Evolutionary conservation across 2,888 invertebrate species (phyloP), one percentile per base, ranked within the genome.

Genomic region (Neoascia interrupta): DNA sequence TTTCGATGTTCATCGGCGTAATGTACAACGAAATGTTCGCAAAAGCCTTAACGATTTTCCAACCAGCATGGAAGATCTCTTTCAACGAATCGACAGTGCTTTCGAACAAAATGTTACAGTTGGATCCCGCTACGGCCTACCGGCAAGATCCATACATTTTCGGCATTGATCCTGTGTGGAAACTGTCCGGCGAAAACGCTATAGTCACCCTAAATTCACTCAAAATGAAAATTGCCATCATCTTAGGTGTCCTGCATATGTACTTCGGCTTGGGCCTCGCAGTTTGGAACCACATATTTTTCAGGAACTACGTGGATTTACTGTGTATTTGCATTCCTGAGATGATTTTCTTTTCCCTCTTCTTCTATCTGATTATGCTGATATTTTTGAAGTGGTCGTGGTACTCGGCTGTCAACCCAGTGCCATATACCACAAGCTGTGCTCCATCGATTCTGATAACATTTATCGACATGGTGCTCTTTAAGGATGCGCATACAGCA

Each of bases 21-120:
- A 95, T 99, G 79, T 99, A 99, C 91, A 99, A 99, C 89, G 99
- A 99, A 87, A 90, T 95, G 13, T 97, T 98, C 90, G 96, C 98
- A 8, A 97, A 97, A 87, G 94, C 97, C 0, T 84, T 98, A 36
- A 98, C 98, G 87, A 90, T 98, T 8, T 98, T 99, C 89, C 96
- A 96, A 0, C 95, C 96, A 0, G 91, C 94, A 58, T 99, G 98
- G 98, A 85, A 86, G 1, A 89, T 90, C 19, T 90, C 89, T 82
- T 92, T 91, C 83, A 91, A 92, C 83, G 82, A 85, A 16, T 87
- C 88, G 0, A 90, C 90, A 0, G 82, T 92, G 0, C 68, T 82
- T 1, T 15, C 83, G 0, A 90, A 90, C 74, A 85, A 13, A 0
- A 10, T 56, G 8, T 80, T 93, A 36, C 91, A 91, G 82, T 85